Base-by-base conservation (phyloP, 1,140 invertebrate species). In the Lordiphosa stackelbergi region DNA sequence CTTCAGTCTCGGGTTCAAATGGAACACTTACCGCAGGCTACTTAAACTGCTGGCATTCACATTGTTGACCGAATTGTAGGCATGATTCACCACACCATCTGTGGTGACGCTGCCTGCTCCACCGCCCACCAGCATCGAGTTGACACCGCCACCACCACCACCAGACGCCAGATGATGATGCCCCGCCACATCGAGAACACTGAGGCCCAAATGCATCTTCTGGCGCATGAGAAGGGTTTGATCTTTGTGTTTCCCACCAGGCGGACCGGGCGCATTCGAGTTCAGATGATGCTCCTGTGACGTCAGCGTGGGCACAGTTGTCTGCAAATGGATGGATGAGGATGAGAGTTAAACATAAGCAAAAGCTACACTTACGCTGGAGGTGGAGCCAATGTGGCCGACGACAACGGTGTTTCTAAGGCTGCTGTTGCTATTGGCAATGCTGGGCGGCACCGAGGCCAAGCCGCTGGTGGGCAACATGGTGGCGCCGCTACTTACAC, bases 251-350 rank as follows among this genome's bases (percentile, higher is more conserved):
- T 72, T 72, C 2, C 69, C 65, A 40, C 43, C 64, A 52, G 90
- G 89, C 43, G 91, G 90, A 49, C 89, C 90, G 8, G 90, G 89
- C 53, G 91, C 88, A 86, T 91, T 91, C 69, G 86, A 87, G 57
- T 87, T 87, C 8, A 86, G 54, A 74, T 87, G 86, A 65, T 86
- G 85, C 61, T 87, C 86, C 64, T 86, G 83, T 64, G 73, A 73
- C 34, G 62, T 61, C 61, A 86, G 54, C 45, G 81, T 75, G 37
- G 78, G 78, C 54, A 83, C 77, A 40, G 77, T 83, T 24, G 78
- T 77, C 77, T 83, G 24, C 2, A 49, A 11, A 13, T 5, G 10
- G 5, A 47, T 9, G 7, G 28, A 10, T 7, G 22, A 47, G 8
- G 5, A 11, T 6, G 22, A 31, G 24, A 9, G 9, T 0, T 1